A percentile compares a stretch with the other conserved stretches of the same genome.
phyloP scores from a whole-genome alignment of 2,888 invertebrate species.

The Drosophila pseudotakahashii region DNA sequence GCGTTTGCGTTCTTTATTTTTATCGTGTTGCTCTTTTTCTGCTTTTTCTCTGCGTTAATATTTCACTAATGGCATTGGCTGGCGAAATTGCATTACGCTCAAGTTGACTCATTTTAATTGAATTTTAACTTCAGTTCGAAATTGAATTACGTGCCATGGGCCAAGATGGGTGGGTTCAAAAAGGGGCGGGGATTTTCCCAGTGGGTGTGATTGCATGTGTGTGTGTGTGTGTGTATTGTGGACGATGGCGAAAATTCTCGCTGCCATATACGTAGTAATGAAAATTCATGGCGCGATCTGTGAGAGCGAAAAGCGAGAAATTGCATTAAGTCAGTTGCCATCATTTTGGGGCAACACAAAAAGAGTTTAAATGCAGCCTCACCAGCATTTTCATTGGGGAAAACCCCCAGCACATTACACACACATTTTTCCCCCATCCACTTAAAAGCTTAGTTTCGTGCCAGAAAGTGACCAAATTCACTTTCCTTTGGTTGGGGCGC shows the following conservation, averaged over 20 bases:
- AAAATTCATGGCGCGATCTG: constrained; percentile 53
- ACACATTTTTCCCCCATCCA: constrained; percentile 1
- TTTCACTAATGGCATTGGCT: constrained; percentile 81
- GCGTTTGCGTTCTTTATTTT: constrained; percentile 41
- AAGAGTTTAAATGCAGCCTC: constrained; percentile 54
- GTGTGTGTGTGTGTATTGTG: constrained; percentile 44
- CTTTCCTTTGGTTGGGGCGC: constrained; percentile 54
- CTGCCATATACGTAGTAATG: constrained; percentile 17
- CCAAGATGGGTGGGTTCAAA: constrained; percentile 14
- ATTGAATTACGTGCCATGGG: constrained; percentile 77
- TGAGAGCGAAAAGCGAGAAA: constrained; percentile 53
- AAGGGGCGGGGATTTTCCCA: constrained; percentile 16
- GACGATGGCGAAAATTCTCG: constrained; percentile 49
- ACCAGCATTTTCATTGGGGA: constrained; percentile 3
- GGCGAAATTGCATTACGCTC: constrained; percentile 79
- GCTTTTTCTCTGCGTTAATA: constrained; percentile 68
- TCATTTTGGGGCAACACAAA: constrained; percentile 47
- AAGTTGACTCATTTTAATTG: constrained; percentile 81
- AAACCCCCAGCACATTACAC: not conserved
- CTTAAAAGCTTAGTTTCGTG: constrained; percentile 11
- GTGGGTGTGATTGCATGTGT: constrained; percentile 31
- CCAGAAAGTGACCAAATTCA: constrained; percentile 52
- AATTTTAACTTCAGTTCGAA: constrained; percentile 81
- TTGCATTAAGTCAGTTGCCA: constrained; percentile 74
- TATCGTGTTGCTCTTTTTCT: constrained; percentile 29